Base-by-base conservation (phyloP, 92 coral and sea anemone genomes). In the Zoanthus sansibaricus region DNA sequence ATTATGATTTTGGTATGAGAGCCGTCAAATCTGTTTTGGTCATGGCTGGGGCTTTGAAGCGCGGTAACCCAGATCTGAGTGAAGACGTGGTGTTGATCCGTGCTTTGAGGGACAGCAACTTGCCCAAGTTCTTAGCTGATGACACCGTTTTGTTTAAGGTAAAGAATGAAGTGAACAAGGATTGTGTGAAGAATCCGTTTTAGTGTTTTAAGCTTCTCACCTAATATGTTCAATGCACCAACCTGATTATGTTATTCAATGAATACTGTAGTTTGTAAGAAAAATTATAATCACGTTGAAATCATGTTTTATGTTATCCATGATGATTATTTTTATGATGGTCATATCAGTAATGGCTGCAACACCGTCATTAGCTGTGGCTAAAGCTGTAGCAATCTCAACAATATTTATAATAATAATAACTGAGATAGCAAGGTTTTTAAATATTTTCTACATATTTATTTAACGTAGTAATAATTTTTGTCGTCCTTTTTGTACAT, bases 1-100 rank as follows among this genome's bases (percentile, higher is more conserved):
- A 97, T 78, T 97, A 97, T 84, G 99, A 97, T 79, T 97, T 97
- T 77, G 99, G 99, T 82, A 97, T 97, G 99, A 89, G 99, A 83
- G 99, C 99, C 32, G 99, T 97, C 69, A 97, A 97, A 88, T 97
- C 99, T 52, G 99, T 97, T 45, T 90, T 97, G 76, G 99, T 97
- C 18, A 97, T 97, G 99, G 99, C 99, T 46, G 99, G 99, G 10
- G 99, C 99, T 21, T 92, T 97, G 51, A 97, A 97, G 84, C 92
- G 99, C 79, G 98, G 99, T n/a, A 95, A 97, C 88, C 99, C 99
- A 0, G 90, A 92, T 64, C 92, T 97, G 78, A 93, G 88, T 83
- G 99, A 97, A 75, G 99, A 97, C 77, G 94, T 97, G 21, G 99
- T 97, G 83, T 77, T 97, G 64, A 97, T 97, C 69, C 83, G 99